phyloP scores from a whole-genome alignment of 2,113 vertebrate genomes.

The Lota lota region DNA sequence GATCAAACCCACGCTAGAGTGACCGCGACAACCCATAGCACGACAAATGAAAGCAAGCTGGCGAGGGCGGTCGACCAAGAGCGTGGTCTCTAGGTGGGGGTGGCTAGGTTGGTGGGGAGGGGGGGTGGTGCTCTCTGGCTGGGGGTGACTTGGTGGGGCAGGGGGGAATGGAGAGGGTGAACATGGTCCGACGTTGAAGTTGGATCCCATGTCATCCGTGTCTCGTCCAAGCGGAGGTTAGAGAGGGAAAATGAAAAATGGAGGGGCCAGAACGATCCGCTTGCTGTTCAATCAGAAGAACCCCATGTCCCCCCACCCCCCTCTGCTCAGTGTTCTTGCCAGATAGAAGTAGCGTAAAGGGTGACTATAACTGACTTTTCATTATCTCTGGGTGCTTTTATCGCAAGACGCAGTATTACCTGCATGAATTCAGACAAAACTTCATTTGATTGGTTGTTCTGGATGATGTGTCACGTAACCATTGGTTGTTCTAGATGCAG shows the following conservation, averaged over 20 bases:
- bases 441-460: background rate
- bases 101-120: background rate
- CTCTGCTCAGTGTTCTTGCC: too few species aligned
- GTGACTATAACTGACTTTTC: too few species aligned
- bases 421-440: too few species aligned
- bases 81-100: background rate
- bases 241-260: too few species aligned
- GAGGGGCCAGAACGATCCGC: background rate
- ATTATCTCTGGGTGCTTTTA: too few species aligned
- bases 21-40: too few species aligned
- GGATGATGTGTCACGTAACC: background rate
- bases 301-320: too few species aligned
- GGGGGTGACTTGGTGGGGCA: background rate
- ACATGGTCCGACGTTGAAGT: conserved; percentile 15
- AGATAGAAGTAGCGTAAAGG: too few species aligned
- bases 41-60: too few species aligned
- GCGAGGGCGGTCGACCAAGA: too few species aligned
- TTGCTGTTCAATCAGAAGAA: background rate
- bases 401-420: too few species aligned
- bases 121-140: background rate
- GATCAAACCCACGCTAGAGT: too few species aligned
- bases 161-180: background rate
- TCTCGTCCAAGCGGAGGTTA: background rate
- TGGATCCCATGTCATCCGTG: background rate
- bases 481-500: background rate